phyloP scores from a whole-genome alignment of 2,888 invertebrate species.

The Lapara coniferarum region DNA sequence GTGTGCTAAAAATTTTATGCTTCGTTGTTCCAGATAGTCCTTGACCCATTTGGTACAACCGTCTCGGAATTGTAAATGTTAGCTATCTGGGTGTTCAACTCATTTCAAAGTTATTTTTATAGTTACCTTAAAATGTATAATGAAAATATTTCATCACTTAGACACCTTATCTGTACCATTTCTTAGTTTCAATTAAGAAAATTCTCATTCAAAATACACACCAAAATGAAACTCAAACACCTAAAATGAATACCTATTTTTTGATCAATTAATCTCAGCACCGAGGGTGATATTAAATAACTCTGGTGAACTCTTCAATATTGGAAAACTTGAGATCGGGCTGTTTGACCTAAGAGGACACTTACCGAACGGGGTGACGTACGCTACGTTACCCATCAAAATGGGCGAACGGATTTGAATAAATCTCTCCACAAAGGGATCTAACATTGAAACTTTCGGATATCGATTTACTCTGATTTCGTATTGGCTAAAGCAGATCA shows the following conservation, averaged over 20 bases:
- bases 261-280: slow-evolving; percentile 20
- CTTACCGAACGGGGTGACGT: not conserved
- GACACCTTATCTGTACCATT: too few relatives aligned
- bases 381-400: slow-evolving; percentile 31
- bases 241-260: slow-evolving; percentile 6
- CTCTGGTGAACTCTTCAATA: slow-evolving; percentile 28
- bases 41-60: too few relatives aligned
- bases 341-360: slow-evolving; percentile 27
- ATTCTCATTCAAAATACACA: not conserved
- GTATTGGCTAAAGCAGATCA: slow-evolving; percentile 34
- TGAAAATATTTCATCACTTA: too few relatives aligned
- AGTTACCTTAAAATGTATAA: too few relatives aligned
- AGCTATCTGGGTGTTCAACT: too few relatives aligned
- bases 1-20: not conserved
- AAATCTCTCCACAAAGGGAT: slow-evolving; percentile 47
- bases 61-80: too few relatives aligned
- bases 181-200: not conserved
- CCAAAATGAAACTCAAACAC: not conserved
- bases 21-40: not conserved
- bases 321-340: slow-evolving; percentile 39
- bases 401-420: slow-evolving; percentile 46
- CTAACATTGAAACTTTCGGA: slow-evolving; percentile 31
- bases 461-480: slow-evolving; percentile 31
- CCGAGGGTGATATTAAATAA: slow-evolving; percentile 27
- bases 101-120: too few relatives aligned